Evolutionary conservation across 2,888 invertebrate species (phyloP), one percentile per base, ranked within the genome.

Genomic region (Aspidiotus destructor): DNA sequence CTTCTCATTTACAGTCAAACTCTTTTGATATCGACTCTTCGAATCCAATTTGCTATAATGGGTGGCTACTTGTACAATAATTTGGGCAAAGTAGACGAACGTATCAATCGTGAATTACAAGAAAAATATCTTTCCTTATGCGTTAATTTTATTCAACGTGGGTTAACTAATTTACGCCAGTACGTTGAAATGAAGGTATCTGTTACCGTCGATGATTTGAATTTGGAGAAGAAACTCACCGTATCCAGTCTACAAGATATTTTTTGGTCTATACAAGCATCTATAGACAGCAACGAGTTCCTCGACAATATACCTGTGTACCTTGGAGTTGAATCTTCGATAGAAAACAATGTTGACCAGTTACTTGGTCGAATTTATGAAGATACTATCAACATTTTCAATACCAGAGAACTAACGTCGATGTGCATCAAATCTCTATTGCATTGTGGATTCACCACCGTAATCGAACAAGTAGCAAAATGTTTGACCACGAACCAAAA

Each of bases 21-120:
- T 54, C 86, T 96, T 81, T 78, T 96, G 62, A 89, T 88, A 71
- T 84, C 91, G 44, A 84, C 89, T 41, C 78, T 95, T 64, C 83
- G 92, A 73, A 84, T 94, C 42, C 94, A 96, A 76, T 80, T 96
- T 41, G 94, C 91, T 77, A 80, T 96, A 17, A 84, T 96, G 69
- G 93, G 94, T 53, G 95, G 94, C 2, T 90, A 91, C 77, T 82
- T 93, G 72, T 93, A 88, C 74, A 84, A 84, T 74, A 86, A 90
- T 74, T 84, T 85, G 1, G 80, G 82, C 52, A 79, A 81, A 62
- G 79, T 80, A n/a, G 78, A 80, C 28, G 28, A 57, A 44, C 71
- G 72, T n/a, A 70, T 65, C 61, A 74, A 75, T 5, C 78, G 81
- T 61, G 77, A 83, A 11, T 79, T 85, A 40, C 91, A 92, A 76